Percentiles rank a stretch among this genome's conserved stretches.
Conservation (phyloP, 2,888 invertebrate genomes). For the Drosophila demipolita region DNA sequence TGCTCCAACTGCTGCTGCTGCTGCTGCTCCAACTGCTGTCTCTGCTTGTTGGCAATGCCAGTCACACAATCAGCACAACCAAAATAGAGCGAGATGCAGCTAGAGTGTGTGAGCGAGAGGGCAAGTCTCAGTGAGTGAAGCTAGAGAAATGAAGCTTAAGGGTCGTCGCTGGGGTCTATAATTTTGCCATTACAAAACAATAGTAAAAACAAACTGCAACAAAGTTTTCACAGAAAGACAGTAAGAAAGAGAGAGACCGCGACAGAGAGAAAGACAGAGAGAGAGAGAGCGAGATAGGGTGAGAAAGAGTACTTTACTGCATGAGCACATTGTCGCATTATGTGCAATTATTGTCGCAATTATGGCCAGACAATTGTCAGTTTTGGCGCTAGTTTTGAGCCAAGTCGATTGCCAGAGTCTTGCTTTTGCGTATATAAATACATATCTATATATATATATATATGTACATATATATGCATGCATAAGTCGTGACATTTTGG, state of each 20-base stretch:
- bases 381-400: slow-evolving; percentile 68
- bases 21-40: neutral
- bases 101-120: neutral
- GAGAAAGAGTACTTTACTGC: slow-evolving; percentile 53
- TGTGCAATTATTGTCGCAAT: slow-evolving; percentile 85
- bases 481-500: slow-evolving; percentile 57
- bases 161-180: slow-evolving; percentile 76
- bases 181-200: slow-evolving; percentile 82
- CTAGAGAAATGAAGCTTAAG: slow-evolving; percentile 66
- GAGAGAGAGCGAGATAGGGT: slow-evolving; percentile 8
- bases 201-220: slow-evolving; percentile 77
- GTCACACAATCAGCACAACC: slow-evolving; percentile 32
- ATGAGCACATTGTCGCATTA: slow-evolving; percentile 82
- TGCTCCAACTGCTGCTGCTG: slow-evolving; percentile 3
- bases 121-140: slow-evolving; percentile 22
- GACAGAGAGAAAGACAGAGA: slow-evolving; percentile 14
- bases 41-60: slow-evolving; percentile 47
- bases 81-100: slow-evolving; percentile 4
- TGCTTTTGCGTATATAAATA: slow-evolving; percentile 20
- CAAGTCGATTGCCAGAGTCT: slow-evolving; percentile 45
- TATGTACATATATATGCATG: neutral
- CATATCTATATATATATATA: neutral
- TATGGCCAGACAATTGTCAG: slow-evolving; percentile 82
- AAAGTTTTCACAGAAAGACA: slow-evolving; percentile 54
- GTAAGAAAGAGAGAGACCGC: neutral